These are phyloP conservation scores for Prolemur simus DNA, from an alignment of 2,113 vertebrate species.

Conservation along the genomic window DNA sequence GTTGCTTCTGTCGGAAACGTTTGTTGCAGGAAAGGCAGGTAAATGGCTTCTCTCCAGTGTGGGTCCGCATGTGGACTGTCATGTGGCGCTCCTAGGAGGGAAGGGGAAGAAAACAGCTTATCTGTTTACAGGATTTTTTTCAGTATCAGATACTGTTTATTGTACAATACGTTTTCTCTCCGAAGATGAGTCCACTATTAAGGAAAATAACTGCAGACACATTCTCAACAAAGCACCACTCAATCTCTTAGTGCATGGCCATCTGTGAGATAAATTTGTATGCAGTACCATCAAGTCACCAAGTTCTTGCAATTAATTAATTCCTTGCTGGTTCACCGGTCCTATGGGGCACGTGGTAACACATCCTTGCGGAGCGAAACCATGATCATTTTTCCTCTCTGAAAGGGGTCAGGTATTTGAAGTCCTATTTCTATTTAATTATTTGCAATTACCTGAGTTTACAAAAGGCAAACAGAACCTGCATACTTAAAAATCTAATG, in stretches of 20 bases:
- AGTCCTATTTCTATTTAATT: neutral
- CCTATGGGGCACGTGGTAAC: fast-evolving
- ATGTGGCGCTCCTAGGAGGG: slow-evolving; percentile 59
- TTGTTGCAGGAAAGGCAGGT: slow-evolving; percentile 68
- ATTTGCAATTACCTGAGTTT: neutral
- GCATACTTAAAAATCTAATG: neutral
- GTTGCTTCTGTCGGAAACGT: slow-evolving; percentile 70
- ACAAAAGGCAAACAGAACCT: neutral
- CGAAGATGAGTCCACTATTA: neutral
- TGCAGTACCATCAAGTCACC: fast-evolving
- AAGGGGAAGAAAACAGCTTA: neutral
- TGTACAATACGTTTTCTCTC: neutral
- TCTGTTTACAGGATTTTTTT: neutral
- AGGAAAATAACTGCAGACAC: neutral
- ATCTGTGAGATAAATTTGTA: neutral
- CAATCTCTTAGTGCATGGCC: neutral
- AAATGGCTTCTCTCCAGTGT: slow-evolving; percentile 75
- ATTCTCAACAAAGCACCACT: fast-evolving
- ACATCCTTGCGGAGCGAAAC: neutral
- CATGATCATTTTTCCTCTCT: neutral
- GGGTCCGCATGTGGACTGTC: slow-evolving; percentile 60
- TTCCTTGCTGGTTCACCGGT: neutral
- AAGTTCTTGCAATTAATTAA: neutral
- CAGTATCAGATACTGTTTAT: neutral
- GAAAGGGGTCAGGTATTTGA: neutral